phyloP scores from a whole-genome alignment of 2,888 invertebrate species.

The Acleris cristana region DNA sequence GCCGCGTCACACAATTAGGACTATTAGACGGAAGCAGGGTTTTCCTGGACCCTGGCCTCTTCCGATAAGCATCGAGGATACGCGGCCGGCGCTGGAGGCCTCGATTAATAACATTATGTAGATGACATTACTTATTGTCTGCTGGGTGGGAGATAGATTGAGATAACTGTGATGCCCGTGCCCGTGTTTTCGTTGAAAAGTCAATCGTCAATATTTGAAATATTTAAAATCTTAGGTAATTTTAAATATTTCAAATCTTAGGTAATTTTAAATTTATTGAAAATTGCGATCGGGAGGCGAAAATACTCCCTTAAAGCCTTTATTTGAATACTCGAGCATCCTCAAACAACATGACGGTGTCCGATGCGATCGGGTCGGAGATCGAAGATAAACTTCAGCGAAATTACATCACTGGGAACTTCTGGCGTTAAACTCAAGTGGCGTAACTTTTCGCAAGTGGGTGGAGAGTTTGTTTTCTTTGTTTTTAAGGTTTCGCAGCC shows the following conservation, averaged over 20 bases:
- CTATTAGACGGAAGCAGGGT: constrained; percentile 21
- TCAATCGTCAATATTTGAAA: too few species aligned
- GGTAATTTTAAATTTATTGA: too few species aligned
- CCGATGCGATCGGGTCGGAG: background rate
- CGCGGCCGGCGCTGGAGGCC: background rate
- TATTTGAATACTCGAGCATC: constrained; percentile 18
- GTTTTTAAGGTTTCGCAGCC: too few species aligned
- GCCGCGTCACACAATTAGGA: constrained; percentile 18
- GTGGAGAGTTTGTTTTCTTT: too few species aligned
- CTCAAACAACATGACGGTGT: constrained; percentile 6
- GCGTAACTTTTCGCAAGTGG: constrained; percentile 2
- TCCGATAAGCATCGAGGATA: constrained; percentile 9
- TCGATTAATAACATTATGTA: constrained; percentile 5
- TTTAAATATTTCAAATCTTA: too few species aligned
- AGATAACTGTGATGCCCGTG: background rate
- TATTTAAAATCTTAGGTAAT: too few species aligned
- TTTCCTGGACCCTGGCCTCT: constrained; percentile 24
- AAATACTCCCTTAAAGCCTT: background rate
- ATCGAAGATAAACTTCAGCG: constrained; percentile 1
- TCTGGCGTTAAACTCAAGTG: constrained; percentile 7
- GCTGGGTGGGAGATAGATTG: background rate
- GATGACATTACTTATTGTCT: background rate
- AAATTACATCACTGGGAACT: constrained; percentile 15
- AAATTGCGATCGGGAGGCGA: too few species aligned
- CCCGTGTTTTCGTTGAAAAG: too few species aligned